Conservation (phyloP, 2,797 vertebrate species). For the Cebuella pygmaea region DNA sequence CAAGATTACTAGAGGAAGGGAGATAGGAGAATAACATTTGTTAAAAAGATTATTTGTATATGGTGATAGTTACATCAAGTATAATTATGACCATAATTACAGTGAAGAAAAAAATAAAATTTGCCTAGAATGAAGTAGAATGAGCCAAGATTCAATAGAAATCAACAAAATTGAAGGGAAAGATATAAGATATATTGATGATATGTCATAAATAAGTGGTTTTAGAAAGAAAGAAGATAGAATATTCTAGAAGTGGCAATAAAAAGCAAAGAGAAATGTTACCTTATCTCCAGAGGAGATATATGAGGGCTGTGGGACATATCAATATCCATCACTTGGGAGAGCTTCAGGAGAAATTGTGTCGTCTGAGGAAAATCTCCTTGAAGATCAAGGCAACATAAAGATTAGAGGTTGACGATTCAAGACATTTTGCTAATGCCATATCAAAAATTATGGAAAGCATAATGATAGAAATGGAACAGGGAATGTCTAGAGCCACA, state of each 20-base stretch:
- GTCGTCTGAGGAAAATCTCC: background rate
- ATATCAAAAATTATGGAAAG: background rate
- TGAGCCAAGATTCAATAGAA: background rate
- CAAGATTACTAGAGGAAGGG: background rate
- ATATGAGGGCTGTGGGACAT: background rate
- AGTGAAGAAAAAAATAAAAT: background rate
- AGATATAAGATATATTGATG: background rate
- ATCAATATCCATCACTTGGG: background rate
- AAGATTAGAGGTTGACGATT: background rate
- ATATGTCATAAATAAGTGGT: background rate
- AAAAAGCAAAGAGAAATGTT: background rate
- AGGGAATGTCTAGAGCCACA: background rate
- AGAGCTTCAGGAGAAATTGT: background rate
- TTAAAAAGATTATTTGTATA: background rate
- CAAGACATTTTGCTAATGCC: background rate
- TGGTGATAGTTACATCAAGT: background rate
- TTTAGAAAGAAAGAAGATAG: background rate
- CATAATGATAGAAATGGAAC: background rate
- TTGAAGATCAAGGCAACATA: background rate
- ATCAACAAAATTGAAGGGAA: background rate
- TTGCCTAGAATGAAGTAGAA: background rate
- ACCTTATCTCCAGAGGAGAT: background rate
- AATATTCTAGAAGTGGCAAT: background rate
- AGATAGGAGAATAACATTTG: background rate
- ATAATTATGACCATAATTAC: background rate